Base-by-base conservation (phyloP, 2,888 invertebrate species). In the Cyaniris semiargus region DNA sequence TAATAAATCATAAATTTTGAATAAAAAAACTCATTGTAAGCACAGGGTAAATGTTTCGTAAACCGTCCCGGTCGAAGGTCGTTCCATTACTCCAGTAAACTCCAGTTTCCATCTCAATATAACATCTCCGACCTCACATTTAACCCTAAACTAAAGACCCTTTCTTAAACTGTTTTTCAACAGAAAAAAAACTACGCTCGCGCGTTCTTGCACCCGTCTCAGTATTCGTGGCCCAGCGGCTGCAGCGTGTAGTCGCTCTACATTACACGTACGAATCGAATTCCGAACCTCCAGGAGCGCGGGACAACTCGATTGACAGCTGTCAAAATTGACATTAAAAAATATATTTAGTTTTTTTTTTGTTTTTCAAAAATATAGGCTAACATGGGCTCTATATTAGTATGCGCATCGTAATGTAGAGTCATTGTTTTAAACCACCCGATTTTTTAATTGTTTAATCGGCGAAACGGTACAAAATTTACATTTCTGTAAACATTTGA, bases 351-450 rank as follows among this genome's bases (percentile, higher is more conserved):
- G 0, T 60, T 66, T 66, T 23, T 27, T 60, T 66, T 27, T 27
- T 6, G 6, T 27, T 31, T 66, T 27, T 1, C 66, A 31, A 66
- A 66, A 31, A 15, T 60, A 66, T 66, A 15, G 15, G 27, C 27
- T 15, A 6, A 66, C 6, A 18, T 66, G 1, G 27, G 15, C 27
- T 1, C 15, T 66, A 1, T 15, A 66, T 18, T 27, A 10, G 15
- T 66, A 66, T 13, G 27, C 15, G 8, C 85, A 83, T 76, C 87
- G 89, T 87, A 90, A 87, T 15, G 31, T 66, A 89, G 85, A 86
- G 81, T 88, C 87, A 90, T 91, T 92, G 91, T 92, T 91, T 90
- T 89, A 87, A 89, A 88, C 89, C 90, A 90, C 90, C 88, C 86
- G 88, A 88, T 88, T 90, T 86, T 87, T 89, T 85, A 89, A 90